These are phyloP conservation scores for Platorchestia sp. DNA, from an alignment of 1,140 invertebrate species.

Conservation along the genomic window DNA sequence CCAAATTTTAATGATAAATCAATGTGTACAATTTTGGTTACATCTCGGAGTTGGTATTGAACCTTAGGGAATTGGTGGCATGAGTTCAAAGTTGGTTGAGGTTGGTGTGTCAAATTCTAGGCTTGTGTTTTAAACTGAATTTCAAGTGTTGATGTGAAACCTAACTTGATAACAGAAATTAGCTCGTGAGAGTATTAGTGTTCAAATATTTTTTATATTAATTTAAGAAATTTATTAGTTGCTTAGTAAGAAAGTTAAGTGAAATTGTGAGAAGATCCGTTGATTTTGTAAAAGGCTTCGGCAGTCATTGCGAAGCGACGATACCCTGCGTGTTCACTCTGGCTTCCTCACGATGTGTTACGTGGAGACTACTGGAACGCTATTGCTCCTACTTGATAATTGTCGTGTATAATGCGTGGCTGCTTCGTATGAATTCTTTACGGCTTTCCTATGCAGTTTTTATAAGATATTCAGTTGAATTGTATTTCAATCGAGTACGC, in stretches of 20 bases:
- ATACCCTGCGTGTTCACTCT: neutral
- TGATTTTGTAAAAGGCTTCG: neutral
- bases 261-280: neutral
- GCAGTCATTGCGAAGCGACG: neutral
- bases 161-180: neutral
- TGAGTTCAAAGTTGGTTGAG: neutral
- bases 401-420: constrained; percentile 24
- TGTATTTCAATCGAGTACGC: neutral
- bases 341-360: neutral
- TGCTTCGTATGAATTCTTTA: constrained; percentile 43
- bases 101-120: neutral
- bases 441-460: constrained; percentile 39
- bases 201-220: constrained; percentile 41
- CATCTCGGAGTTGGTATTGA: neutral
- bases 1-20: neutral
- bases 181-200: constrained; percentile 26
- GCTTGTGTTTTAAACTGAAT: neutral
- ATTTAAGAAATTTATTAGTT: constrained; percentile 40
- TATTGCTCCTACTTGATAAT: neutral
- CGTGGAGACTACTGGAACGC: neutral
- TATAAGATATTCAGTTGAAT: constrained; percentile 15
- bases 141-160: neutral
- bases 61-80: neutral
- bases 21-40: neutral
- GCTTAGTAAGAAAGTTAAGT: neutral